These are phyloP conservation scores for Drosophila insularis DNA, from an alignment of 1,140 invertebrate species.

Conservation along the genomic window DNA sequence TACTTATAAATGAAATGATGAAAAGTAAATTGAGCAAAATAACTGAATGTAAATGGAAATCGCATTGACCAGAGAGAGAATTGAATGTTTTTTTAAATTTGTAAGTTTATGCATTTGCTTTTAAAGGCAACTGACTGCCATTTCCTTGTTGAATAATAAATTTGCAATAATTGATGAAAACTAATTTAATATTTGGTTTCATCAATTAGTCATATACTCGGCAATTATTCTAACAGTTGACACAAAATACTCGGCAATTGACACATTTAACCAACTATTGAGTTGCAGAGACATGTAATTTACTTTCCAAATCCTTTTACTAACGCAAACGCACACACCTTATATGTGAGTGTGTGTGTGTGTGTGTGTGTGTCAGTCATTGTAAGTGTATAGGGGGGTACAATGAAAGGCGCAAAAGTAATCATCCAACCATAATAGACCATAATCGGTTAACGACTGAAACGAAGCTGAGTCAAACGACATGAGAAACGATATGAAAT, in stretches of 20 bases:
- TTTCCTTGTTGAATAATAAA: not conserved
- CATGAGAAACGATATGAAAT: not conserved
- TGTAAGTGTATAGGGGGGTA: not conserved
- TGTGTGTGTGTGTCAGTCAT: too few species aligned
- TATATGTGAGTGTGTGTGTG: not conserved
- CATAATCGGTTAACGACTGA: slow-evolving; percentile 29
- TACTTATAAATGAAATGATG: slow-evolving; percentile 13
- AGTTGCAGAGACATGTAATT: slow-evolving; percentile 1
- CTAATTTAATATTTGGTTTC: not conserved
- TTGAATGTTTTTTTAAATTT: slow-evolving; percentile 18
- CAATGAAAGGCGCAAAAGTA: slow-evolving; percentile 19
- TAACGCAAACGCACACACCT: not conserved
- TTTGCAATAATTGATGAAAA: not conserved
- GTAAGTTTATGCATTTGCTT: slow-evolving; percentile 16
- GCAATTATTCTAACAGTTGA: slow-evolving; percentile 1
- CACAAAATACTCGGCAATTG: not conserved
- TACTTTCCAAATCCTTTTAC: not conserved
- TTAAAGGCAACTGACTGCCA: not conserved
- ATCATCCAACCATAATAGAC: slow-evolving; percentile 20
- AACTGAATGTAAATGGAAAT: slow-evolving; percentile 43
- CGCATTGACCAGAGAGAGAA: slow-evolving; percentile 48
- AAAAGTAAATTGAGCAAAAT: slow-evolving; percentile 26
- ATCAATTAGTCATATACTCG: slow-evolving; percentile 9
- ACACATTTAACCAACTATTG: not conserved
- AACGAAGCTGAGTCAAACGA: slow-evolving; percentile 1